phyloP scores from a whole-genome alignment of 2,797 vertebrate genomes.

The Prunella strophiata region DNA sequence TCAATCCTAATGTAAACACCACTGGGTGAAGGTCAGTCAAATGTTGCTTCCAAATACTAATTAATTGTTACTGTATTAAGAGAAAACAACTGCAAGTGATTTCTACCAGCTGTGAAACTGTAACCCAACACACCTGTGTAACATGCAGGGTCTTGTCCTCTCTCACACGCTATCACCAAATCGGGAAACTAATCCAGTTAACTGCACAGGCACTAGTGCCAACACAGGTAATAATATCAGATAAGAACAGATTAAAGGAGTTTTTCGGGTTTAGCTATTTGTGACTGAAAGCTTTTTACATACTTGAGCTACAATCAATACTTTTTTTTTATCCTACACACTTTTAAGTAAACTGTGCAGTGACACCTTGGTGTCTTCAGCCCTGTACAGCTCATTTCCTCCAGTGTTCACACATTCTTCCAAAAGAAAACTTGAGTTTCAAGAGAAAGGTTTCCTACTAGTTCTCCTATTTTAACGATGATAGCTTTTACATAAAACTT shows the following conservation, averaged over 20 bases:
- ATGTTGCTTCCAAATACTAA: background rate
- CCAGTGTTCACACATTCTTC: background rate
- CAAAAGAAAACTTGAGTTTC: background rate
- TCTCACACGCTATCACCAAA: background rate
- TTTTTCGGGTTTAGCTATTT: constrained; percentile 29
- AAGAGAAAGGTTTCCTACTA: background rate
- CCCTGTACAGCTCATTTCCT: background rate
- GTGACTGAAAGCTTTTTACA: background rate
- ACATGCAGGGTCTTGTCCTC: background rate
- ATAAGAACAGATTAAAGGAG: constrained; percentile 26
- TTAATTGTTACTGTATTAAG: background rate
- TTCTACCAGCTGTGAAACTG: background rate
- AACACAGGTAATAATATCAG: constrained; percentile 2
- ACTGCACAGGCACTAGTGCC: background rate
- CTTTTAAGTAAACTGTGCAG: background rate
- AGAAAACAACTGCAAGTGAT: background rate
- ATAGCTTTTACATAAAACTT: background rate
- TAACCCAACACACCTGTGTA: background rate
- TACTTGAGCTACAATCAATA: background rate
- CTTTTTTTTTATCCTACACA: background rate
- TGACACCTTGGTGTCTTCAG: background rate
- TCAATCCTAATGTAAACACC: background rate
- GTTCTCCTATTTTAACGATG: background rate
- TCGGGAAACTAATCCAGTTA: constrained; percentile 36
- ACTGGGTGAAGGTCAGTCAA: background rate